Percentiles rank a stretch among this genome's conserved stretches.
phyloP scores from a whole-genome alignment of 1,140 invertebrate species.

The Yoshiicerus persimilis region DNA sequence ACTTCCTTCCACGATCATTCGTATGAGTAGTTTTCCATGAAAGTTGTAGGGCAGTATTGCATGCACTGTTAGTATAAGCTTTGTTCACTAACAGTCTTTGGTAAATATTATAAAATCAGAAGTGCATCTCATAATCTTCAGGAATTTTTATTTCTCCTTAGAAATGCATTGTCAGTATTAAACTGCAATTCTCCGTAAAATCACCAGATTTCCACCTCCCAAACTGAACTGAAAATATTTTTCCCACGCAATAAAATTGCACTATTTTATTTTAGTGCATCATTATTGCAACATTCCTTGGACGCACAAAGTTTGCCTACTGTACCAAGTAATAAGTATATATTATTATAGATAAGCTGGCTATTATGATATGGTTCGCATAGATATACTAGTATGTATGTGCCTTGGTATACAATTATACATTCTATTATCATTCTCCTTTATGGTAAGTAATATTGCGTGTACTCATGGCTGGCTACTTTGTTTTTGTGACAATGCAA shows the following conservation, averaged over 20 bases:
- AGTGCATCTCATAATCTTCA: neutral
- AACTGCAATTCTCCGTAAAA: neutral
- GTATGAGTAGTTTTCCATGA: neutral
- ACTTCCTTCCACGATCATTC: neutral
- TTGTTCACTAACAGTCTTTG: neutral
- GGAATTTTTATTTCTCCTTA: neutral
- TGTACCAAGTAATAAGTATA: too few species aligned
- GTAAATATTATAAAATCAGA: neutral
- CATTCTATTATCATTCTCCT: neutral
- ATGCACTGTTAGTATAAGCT: neutral
- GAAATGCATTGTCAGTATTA: neutral
- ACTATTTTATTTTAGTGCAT: constrained; percentile 9
- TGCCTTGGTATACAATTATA: neutral
- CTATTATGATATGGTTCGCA: neutral
- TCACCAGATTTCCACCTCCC: neutral
- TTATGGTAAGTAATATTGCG: neutral
- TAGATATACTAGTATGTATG: neutral
- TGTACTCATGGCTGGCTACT: neutral
- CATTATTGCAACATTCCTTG: neutral
- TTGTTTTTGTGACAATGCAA: neutral
- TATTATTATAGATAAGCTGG: too few species aligned
- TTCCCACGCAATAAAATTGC: constrained; percentile 43
- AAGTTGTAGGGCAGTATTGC: neutral
- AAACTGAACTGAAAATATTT: neutral
- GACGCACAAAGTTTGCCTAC: too few species aligned